Evolutionary conservation across 2,797 vertebrate genomes (phyloP), one percentile per base, ranked within the genome.

Genomic region (Tiaroga cobitis): DNA sequence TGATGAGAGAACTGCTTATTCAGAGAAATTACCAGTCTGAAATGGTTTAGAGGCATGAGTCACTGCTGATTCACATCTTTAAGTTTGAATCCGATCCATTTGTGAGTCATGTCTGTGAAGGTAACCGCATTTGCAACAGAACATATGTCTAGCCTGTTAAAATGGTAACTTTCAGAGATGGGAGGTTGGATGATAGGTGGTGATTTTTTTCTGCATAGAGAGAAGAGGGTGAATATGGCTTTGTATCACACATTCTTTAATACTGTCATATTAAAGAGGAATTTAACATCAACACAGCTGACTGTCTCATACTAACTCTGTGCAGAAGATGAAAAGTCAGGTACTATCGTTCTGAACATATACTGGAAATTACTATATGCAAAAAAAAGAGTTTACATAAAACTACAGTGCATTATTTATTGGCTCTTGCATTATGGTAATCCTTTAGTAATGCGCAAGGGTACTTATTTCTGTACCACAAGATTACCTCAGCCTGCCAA

Each of bases 241-340:
- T 90, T 92, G 87, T 89, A 34, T 39, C 32, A 74, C 46, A 54
- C 65, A 59, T 67, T 81, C 15, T 29, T 80, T 63, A 82, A 82
- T 75, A 87, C 49, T 87, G 78, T 82, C 80, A 82, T 79, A 49
- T 73, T 26, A 24, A 73, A 26, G 83, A 89, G 84, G 89, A 92
- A 90, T 90, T 82, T 89, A 86, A 88, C 92, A 91, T 80, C 87
- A 78, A 77, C 80, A 90, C 65, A 68, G 85, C 65, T 51, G 18
- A 56, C 74, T 84, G 41, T 68, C 88, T 86, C 86, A 87, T 34
- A 9, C 18, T 39, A 78, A 43, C 65, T 85, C 67, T 59, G 78
- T 68, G 61, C 68, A 67, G 54, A 87, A 84, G 26, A 46, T 74
- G 39, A 46, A 6, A 54, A 11, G 37, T 41, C 18, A 32, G 37